phyloP scores from a whole-genome alignment of 2,797 vertebrate genomes.

The Champsocephalus gunnari region DNA sequence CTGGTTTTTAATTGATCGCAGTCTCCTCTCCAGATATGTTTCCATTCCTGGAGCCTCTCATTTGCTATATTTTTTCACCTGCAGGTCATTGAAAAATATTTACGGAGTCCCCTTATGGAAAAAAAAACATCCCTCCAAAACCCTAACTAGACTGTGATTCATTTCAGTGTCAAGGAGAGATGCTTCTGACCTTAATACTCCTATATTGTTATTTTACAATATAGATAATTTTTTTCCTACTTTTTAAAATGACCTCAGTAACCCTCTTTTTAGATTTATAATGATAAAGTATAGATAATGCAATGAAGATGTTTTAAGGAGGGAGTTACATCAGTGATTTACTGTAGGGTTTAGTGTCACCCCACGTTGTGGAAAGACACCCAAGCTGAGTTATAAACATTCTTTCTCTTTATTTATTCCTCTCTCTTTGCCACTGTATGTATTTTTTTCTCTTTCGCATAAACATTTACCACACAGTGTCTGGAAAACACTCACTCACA shows the following conservation, averaged over 20 bases:
- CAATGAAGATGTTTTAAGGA: conserved; percentile 6
- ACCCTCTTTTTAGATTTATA: conserved; percentile 20
- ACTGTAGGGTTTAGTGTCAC: conserved; percentile 4
- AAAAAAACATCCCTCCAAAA: conserved; percentile 12
- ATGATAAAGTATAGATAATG: conserved; percentile 8
- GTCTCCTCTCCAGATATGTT: conserved; percentile 42
- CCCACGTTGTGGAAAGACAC: conserved; percentile 17
- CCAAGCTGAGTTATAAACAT: neutral
- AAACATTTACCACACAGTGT: conserved; percentile 60
- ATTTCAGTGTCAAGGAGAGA: conserved; percentile 38
- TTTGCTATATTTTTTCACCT: conserved; percentile 78
- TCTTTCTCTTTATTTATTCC: conserved; percentile 7
- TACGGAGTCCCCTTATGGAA: conserved; percentile 52
- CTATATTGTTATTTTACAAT: conserved; percentile 28
- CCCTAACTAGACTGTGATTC: conserved; percentile 31
- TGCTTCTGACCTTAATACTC: conserved; percentile 25
- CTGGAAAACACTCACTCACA: conserved; percentile 72
- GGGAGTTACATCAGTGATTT: conserved; percentile 18
- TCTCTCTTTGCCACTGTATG: conserved; percentile 40
- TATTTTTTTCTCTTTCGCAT: conserved; percentile 25
- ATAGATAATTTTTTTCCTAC: conserved; percentile 23
- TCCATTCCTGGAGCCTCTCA: conserved; percentile 48
- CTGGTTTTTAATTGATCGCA: conserved; percentile 48
- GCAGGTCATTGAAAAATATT: conserved; percentile 70
- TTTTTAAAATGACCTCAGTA: conserved; percentile 43